These are phyloP conservation scores for Sorex araneus DNA, from an alignment of 2,113 vertebrate genomes.

Conservation along the genomic window DNA sequence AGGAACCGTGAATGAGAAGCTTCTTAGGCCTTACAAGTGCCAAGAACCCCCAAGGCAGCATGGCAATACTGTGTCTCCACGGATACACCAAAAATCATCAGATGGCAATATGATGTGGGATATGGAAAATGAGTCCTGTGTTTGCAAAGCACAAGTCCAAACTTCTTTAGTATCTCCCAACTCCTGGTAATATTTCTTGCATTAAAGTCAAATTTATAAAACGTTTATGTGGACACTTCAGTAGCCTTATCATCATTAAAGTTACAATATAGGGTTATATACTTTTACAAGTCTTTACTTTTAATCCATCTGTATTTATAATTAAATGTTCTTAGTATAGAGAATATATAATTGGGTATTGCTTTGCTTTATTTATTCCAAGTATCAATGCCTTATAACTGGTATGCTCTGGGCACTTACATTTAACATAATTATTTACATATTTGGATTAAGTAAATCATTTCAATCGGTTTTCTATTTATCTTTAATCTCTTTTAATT, in stretches of 20 bases:
- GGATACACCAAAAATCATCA: too few relatives aligned
- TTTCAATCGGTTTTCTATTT: conserved; percentile 29
- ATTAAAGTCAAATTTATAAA: too few relatives aligned
- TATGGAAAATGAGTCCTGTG: too few relatives aligned
- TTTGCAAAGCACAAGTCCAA: too few relatives aligned
- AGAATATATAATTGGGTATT: background rate
- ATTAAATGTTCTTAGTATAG: background rate
- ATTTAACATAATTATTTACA: conserved; percentile 13
- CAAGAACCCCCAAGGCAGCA: too few relatives aligned
- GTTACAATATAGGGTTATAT: background rate
- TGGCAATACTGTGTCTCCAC: too few relatives aligned
- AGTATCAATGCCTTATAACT: background rate
- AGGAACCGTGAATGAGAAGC: too few relatives aligned
- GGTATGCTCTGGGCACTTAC: background rate
- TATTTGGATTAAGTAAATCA: background rate
- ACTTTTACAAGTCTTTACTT: background rate
- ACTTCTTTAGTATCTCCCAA: too few relatives aligned
- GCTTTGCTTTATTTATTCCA: background rate
- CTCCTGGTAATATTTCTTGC: too few relatives aligned
- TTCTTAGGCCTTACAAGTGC: too few relatives aligned
- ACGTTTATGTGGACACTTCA: background rate
- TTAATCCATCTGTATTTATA: conserved; percentile 8
- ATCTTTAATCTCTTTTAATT: background rate
- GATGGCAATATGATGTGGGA: too few relatives aligned
- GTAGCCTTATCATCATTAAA: background rate